Base-by-base conservation (phyloP, 1,140 invertebrate genomes). In the Hyles vespertilio region DNA sequence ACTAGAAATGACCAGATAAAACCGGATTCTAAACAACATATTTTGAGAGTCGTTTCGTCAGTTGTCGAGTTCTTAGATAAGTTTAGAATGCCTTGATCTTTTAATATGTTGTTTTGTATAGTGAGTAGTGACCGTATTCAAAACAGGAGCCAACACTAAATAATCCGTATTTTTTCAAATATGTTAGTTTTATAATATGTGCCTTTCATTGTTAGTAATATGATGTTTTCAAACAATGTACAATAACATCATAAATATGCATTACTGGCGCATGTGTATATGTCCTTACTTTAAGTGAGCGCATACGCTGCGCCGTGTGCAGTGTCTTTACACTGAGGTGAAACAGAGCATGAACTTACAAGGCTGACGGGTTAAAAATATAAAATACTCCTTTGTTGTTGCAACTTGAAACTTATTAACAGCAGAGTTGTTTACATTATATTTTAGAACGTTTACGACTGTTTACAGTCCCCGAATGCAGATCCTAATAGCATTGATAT, bases 311-410 rank as follows among this genome's bases (percentile, higher is more conserved):
- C 22, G 22, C 36, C 22, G n/a, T 48, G 12, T 48, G 4, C 12
- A 48, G 5, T n/a, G 5, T 56, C 47, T 49, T 57, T 51, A 54
- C 8, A 51, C 40, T 62, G 50, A 58, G 49, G 58, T 61, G 67
- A 63, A 66, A 43, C 67, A 56, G 59, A 70, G 61, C 70, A 51
- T 68, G 45, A 61, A 67, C 56, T 56, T 54, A 50, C 70, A 73
- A 73, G 67, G 70, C 56, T 65, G 63, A 67, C 65, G 58, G 56
- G 58, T 65, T 52, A 43, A 57, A 58, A 63, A 68, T 63, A 68
- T 63, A 54, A 68, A 63, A 66, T 56, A 53, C 53, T 49, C 50
- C 65, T 72, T 66, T 61, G 67, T 67, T 67, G 34, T 44, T 56
- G 57, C 32, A 47, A 56, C 45, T 47, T 40, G 2, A 40, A 40